phyloP scores from a whole-genome alignment of 2,888 invertebrate genomes.

The Hypercompe scribonia region DNA sequence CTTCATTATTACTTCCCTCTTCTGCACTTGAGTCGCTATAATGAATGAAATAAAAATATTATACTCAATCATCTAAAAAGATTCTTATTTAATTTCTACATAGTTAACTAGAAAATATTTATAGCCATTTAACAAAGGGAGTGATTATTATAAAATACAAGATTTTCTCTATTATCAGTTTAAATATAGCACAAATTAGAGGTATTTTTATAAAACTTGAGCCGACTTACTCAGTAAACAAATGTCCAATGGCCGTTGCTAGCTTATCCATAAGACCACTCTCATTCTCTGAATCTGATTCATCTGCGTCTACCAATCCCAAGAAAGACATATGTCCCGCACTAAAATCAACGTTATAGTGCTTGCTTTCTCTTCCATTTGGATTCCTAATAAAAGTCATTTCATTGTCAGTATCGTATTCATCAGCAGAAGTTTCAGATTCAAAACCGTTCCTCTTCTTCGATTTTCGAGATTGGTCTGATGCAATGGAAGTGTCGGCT shows the following conservation, averaged over 20 bases:
- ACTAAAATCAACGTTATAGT: slow-evolving; percentile 73
- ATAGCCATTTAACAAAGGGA: neutral
- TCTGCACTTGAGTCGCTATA: slow-evolving; percentile 78
- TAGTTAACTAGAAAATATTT: neutral
- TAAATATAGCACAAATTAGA: neutral
- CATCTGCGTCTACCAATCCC: slow-evolving; percentile 86
- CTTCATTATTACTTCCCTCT: slow-evolving; percentile 75
- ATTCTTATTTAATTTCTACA: neutral
- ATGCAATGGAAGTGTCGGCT: slow-evolving; percentile 53
- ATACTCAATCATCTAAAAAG: neutral
- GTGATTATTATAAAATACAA: too few species aligned
- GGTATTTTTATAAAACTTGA: neutral
- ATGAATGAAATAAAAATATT: neutral
- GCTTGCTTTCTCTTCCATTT: slow-evolving; percentile 67
- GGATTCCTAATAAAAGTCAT: slow-evolving; percentile 87
- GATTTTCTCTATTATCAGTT: too few species aligned
- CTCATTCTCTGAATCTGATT: slow-evolving; percentile 92
- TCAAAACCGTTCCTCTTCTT: slow-evolving; percentile 81
- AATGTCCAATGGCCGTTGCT: slow-evolving; percentile 90
- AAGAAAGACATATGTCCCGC: slow-evolving; percentile 83
- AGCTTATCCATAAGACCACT: slow-evolving; percentile 90
- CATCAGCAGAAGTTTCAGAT: slow-evolving; percentile 87
- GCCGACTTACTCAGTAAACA: slow-evolving; percentile 90
- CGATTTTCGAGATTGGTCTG: slow-evolving; percentile 60
- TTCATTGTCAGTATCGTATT: slow-evolving; percentile 85